A percentile compares a stretch with the other conserved stretches of the same genome.
Conservation (phyloP, 2,888 invertebrate genomes). For the Napeogenes inachia region DNA sequence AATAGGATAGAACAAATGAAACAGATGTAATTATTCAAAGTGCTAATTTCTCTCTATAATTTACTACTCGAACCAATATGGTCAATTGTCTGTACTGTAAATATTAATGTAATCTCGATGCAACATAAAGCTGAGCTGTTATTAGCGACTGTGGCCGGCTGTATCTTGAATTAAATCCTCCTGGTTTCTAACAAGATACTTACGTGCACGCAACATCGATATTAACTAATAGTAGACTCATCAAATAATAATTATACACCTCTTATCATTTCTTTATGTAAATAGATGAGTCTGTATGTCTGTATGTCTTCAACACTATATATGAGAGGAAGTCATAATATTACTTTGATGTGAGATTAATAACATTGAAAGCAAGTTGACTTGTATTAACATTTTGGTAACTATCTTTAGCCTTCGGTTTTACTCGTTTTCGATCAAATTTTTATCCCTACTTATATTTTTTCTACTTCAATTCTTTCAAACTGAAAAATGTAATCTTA, state of each 20-base stretch:
- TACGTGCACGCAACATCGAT: slow-evolving; percentile 31
- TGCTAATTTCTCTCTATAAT: no score
- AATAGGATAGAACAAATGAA: no score
- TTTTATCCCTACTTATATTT: no score
- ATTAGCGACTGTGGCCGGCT: slow-evolving; percentile 23
- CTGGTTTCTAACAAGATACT: slow-evolving; percentile 16
- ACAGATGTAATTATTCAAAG: no score
- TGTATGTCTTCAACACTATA: background rate
- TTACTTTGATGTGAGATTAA: background rate
- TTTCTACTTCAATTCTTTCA: no score
- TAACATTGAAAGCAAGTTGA: background rate
- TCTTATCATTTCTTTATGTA: slow-evolving; percentile 20
- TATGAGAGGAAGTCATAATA: background rate
- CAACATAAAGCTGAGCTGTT: slow-evolving; percentile 9
- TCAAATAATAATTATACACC: slow-evolving; percentile 23
- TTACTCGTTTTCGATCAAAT: no score
- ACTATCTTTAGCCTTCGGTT: no score
- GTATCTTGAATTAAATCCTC: slow-evolving; percentile 30
- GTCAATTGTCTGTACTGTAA: no score
- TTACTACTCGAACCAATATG: no score
- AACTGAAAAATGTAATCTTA: no score
- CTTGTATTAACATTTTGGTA: no score
- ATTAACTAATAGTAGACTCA: slow-evolving; percentile 26
- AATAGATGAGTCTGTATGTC: slow-evolving; percentile 10
- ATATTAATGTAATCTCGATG: background rate